Base-by-base conservation (phyloP, 2,797 vertebrate genomes). In the Acipenser ruthenus region DNA sequence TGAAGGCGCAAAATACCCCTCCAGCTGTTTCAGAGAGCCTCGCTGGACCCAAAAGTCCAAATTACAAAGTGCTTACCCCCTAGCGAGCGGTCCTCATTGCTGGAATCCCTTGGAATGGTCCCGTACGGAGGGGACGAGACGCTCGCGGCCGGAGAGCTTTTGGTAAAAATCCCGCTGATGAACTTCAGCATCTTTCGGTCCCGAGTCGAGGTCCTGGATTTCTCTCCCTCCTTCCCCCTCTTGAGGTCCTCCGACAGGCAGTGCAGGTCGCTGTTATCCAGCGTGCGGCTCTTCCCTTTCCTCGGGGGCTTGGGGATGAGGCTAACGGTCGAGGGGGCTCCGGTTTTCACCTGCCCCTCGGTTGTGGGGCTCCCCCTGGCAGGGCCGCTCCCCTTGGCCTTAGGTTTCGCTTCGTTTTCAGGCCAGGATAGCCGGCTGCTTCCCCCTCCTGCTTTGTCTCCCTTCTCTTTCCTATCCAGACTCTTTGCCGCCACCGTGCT, bases 181-280 rank as follows among this genome's bases (percentile, higher is more conserved):
- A 96, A 96, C 86, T 94, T 94, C 49, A 97, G 90, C 95, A 98
- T 98, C 82, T 96, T 98, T 55, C 94, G 87, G 87, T 98, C 95
- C 23, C 94, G 94, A 0, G 84, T 83, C 7, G 92, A 89, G 69
- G 89, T 89, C 66, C 61, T 70, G 72, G 69, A 18, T 18, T n/a
- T 37, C 37, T 80, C 83, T 66, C 51, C 73, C 49, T 83, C 85
- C 65, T 83, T 74, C 70, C 69, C 79, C 71, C 84, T 77, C 71
- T 2, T 85, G 82, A 90, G 84, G 69, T 89, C 89, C 68, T 89
- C 90, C 1, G 90, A 84, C 8, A 90, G 88, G 23, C 89, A 91
- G 80, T 92, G 93, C 72, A 96, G 84, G 78, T 98, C 95, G 61
- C 94, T 96, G 85, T 97, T 96, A 70, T 98, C 95, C 87, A 98